Conservation (phyloP, 2,888 invertebrate genomes). For the Spialia ferax region DNA sequence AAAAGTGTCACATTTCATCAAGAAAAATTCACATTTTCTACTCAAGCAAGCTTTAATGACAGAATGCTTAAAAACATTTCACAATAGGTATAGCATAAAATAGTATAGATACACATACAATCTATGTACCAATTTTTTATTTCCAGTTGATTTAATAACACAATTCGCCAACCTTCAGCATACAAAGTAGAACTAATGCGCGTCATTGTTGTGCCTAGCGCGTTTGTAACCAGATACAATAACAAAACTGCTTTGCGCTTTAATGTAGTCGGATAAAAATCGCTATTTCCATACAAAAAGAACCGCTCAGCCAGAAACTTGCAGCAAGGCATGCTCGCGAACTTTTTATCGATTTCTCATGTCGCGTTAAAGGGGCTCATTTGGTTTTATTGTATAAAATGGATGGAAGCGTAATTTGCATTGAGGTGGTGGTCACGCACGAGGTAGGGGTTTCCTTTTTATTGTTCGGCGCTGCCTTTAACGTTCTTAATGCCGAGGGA, state of each 20-base stretch:
- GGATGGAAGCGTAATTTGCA: slow-evolving; percentile 84
- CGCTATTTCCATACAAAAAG: slow-evolving; percentile 39
- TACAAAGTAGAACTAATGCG: slow-evolving; percentile 14
- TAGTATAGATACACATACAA: too few species aligned
- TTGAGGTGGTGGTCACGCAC: slow-evolving; percentile 83
- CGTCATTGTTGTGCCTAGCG: slow-evolving; percentile 20
- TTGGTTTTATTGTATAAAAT: slow-evolving; percentile 84
- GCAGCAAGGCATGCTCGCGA: slow-evolving; percentile 50
- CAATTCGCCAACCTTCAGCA: background rate
- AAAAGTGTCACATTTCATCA: too few species aligned
- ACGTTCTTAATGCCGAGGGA: slow-evolving; percentile 66
- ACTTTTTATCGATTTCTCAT: slow-evolving; percentile 80
- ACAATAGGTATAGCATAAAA: too few species aligned
- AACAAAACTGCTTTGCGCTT: slow-evolving; percentile 22
- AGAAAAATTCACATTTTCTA: too few species aligned
- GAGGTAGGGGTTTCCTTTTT: slow-evolving; percentile 70
- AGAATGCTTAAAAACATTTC: too few species aligned
- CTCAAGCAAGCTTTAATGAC: too few species aligned
- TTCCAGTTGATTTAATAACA: background rate
- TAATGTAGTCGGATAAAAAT: slow-evolving; percentile 33
- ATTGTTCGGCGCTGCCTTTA: slow-evolving; percentile 73
- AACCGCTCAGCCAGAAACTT: slow-evolving; percentile 37
- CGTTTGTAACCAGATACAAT: slow-evolving; percentile 33
- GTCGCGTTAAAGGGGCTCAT: slow-evolving; percentile 85
- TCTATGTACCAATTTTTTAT: too few species aligned